These are phyloP conservation scores for Ylistrum balloti DNA, from an alignment of 1,140 invertebrate species.

Conservation along the genomic window DNA sequence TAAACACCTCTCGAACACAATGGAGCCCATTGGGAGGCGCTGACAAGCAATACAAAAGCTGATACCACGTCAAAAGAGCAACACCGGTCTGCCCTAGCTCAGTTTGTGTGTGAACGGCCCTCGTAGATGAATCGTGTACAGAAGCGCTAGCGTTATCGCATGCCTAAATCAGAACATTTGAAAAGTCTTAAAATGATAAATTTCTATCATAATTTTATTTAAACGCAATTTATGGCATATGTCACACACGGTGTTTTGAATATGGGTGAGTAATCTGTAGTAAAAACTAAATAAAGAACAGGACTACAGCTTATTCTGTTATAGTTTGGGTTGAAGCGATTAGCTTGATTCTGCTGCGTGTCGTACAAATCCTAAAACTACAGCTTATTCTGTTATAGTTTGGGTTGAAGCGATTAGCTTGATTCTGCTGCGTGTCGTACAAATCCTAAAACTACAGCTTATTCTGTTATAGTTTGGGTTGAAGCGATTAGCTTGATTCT, in stretches of 20 bases:
- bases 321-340: no score
- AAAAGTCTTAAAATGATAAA: conserved; percentile 1
- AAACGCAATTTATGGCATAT: not conserved
- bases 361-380: no score
- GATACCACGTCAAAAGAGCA: conserved; percentile 4
- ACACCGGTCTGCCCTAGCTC: not conserved
- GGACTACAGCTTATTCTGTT: no score
- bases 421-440: no score
- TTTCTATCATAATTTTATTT: conserved; percentile 30
- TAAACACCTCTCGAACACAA: conserved; percentile 20
- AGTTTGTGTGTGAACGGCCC: conserved; percentile 9
- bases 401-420: no score
- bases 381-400: no score
- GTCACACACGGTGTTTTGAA: not conserved
- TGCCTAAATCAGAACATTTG: not conserved
- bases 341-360: no score
- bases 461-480: no score
- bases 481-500: no score
- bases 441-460: no score
- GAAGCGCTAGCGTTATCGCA: not conserved
- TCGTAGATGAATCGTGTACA: not conserved
- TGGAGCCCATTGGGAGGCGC: conserved; percentile 16
- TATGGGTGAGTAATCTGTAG: not conserved
- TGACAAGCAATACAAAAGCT: not conserved
- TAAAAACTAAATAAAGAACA: no score